Evolutionary conservation across 2,113 vertebrate genomes (phyloP), one percentile per base, ranked within the genome.

Genomic region (Sula dactylatra): DNA sequence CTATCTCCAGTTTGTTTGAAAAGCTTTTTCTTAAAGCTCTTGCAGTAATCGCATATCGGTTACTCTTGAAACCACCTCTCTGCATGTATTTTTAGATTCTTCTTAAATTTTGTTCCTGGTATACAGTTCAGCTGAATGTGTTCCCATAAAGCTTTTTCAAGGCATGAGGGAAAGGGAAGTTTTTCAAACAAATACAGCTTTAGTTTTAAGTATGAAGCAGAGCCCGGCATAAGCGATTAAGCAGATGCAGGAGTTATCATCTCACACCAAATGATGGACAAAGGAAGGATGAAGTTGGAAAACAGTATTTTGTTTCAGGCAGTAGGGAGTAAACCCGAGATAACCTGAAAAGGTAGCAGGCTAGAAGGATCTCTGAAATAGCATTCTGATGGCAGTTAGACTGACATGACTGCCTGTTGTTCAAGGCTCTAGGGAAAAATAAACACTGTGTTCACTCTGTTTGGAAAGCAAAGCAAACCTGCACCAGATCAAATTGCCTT

Each of bases 201-300:
- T 12, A 24, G 64, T 50, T 62, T n/a, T 16, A 58, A 40, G 44
- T 49, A 45, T 47, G 26, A 38, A 16, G 7, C 4, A 7, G 54
- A 82, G 81, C 24, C 42, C 44, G n/a, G 73, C 11, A 0, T 18
- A 7, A 29, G 61, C 21, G n/a, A 42, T 32, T 4, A 44, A 45
- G 59, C 32, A 7, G 26, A 15, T 11, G 0, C 0, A 3, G 66
- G 49, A 85, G 71, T 54, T 45, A 15, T 0, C 19, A 10, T n/a
- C 71, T 74, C 29, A 0, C 32, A 31, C 21, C 44, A 27, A 11
- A 2, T 7, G 17, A 20, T 4, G 36, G 49, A 18, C n/a, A 64
- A 54, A 9, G 24, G 16, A 44, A 29, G 52, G 45, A 29, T 29
- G 52, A 40, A 21, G 22, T 2, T 72, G 40, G 40, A 45, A 59